Conservation (phyloP, 2,113 vertebrate genomes). For the Scytalopus superciliaris region DNA sequence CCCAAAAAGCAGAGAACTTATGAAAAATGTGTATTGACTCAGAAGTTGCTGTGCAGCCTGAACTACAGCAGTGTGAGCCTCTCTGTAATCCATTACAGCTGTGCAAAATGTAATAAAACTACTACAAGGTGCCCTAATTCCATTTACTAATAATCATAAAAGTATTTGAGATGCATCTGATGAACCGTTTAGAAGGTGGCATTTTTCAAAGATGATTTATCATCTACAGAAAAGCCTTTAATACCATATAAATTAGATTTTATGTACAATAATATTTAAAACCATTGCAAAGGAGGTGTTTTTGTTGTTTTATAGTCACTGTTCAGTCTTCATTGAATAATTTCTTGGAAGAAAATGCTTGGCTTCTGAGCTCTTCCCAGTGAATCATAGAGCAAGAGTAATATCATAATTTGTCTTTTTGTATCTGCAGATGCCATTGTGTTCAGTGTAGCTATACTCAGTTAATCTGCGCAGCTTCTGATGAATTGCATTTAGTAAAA, state of each 20-base stretch:
- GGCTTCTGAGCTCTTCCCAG: background rate
- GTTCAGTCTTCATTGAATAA: slow-evolving; percentile 11
- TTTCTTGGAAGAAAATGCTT: background rate
- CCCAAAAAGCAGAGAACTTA: background rate
- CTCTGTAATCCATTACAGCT: background rate
- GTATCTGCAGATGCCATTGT: slow-evolving; percentile 18
- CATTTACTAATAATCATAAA: slow-evolving; percentile 48
- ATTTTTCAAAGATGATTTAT: slow-evolving; percentile 45
- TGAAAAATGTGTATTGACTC: background rate
- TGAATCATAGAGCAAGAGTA: slow-evolving; percentile 37
- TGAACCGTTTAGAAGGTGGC: background rate
- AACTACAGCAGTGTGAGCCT: background rate
- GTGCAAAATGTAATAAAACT: slow-evolving; percentile 31
- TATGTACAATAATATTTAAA: slow-evolving; percentile 56
- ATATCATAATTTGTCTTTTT: slow-evolving; percentile 38
- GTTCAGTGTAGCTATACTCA: background rate
- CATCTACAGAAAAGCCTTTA: slow-evolving; percentile 16
- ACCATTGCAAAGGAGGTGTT: background rate
- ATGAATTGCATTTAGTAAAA: background rate
- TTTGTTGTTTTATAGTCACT: slow-evolving; percentile 41
- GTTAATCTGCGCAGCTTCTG: slow-evolving; percentile 5
- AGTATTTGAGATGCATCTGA: slow-evolving; percentile 27
- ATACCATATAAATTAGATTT: slow-evolving; percentile 52
- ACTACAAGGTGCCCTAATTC: slow-evolving; percentile 45
- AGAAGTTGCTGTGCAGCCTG: background rate